Conservation (phyloP, 2,888 invertebrate genomes). For the Didymodactylos carnosus region DNA sequence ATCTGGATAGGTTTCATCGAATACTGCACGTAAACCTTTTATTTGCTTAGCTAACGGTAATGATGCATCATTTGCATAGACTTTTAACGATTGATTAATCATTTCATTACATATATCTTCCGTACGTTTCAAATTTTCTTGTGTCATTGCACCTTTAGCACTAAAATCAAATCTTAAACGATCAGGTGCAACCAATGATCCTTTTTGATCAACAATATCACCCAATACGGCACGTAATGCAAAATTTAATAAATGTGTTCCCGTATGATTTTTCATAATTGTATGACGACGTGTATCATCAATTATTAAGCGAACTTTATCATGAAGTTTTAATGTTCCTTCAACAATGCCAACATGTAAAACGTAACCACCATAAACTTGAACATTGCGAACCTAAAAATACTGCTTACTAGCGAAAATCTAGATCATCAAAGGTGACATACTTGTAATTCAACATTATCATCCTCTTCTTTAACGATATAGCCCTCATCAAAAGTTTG, state of each 20-base stretch:
- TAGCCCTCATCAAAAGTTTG: conserved; percentile 83
- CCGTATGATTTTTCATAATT: conserved; percentile 99
- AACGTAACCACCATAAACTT: conserved; percentile 76
- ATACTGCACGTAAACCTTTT: conserved; percentile 56
- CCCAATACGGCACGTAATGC: conserved; percentile 71
- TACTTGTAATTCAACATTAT: conserved; percentile 1
- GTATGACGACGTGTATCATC: conserved; percentile 49
- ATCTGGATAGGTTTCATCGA: conserved; percentile 94
- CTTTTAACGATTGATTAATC: conserved; percentile 52
- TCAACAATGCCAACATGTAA: conserved; percentile 70
- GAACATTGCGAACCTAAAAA: conserved; percentile 22
- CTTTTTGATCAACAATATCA: conserved; percentile 75
- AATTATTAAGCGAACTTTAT: conserved; percentile 5
- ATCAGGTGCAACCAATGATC: conserved; percentile 90
- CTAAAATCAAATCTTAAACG: conserved; percentile 89
- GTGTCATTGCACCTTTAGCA: conserved; percentile 54
- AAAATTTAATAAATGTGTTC: conserved; percentile 87
- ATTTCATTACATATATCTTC: conserved; percentile 60
- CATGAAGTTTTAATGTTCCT: conserved; percentile 44
- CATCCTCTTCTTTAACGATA: conserved; percentile 18
- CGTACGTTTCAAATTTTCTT: conserved; percentile 62
- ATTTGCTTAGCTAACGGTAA: conserved; percentile 65
- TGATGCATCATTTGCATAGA: conserved; percentile 67
- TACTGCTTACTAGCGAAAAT: conserved; percentile 8
- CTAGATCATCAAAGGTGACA: background rate